Conservation (phyloP, 2,113 vertebrate genomes). For the Numenius arquata region DNA sequence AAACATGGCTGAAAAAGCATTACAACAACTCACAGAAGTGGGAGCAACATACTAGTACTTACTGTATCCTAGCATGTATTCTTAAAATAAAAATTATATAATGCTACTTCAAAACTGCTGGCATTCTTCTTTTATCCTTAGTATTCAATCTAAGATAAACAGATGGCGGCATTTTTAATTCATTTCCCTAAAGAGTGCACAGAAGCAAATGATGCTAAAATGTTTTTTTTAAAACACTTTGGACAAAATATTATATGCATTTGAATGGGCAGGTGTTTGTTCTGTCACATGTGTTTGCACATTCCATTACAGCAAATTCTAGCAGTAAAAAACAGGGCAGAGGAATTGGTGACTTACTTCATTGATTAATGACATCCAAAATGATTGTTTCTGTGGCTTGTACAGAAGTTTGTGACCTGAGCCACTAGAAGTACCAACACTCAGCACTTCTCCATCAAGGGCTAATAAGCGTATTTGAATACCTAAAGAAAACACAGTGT, state of each 20-base stretch:
- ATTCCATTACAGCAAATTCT: background rate
- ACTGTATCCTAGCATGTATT: background rate
- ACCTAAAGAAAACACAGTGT: conserved; percentile 11
- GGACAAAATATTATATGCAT: background rate
- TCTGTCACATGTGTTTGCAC: background rate
- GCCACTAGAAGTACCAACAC: background rate
- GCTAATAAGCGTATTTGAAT: conserved; percentile 36
- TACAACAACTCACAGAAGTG: background rate
- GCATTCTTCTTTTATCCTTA: background rate
- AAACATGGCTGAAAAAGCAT: conserved; percentile 38
- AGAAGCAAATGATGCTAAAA: background rate
- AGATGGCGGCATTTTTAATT: conserved; percentile 62
- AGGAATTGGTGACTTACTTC: background rate
- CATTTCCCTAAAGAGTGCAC: conserved; percentile 22
- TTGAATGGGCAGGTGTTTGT: background rate
- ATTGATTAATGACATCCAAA: background rate
- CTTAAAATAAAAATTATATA: conserved; percentile 31
- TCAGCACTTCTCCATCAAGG: conserved; percentile 14
- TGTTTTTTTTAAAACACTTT: background rate
- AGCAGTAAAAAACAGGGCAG: background rate
- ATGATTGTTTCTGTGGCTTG: background rate
- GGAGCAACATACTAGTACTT: background rate
- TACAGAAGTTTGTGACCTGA: background rate
- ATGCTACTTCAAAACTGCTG: background rate
- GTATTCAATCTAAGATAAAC: conserved; percentile 39